These are phyloP conservation scores for Eulithis testata DNA, from an alignment of 2,888 invertebrate species.

Conservation along the genomic window DNA sequence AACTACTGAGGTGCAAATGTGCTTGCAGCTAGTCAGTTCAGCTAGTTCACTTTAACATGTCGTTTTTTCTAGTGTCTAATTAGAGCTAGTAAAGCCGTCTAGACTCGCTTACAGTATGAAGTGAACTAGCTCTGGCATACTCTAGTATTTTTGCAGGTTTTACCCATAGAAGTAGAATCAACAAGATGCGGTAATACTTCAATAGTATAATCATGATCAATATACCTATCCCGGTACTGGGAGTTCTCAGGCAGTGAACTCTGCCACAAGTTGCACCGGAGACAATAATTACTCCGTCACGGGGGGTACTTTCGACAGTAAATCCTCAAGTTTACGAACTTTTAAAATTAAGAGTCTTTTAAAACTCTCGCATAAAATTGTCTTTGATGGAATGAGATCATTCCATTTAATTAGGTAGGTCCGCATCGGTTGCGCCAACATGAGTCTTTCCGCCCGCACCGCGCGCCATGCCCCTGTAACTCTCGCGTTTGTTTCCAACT, in stretches of 20 bases:
- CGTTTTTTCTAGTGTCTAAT: no score
- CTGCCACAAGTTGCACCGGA: conserved; percentile 48
- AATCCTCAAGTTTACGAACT: conserved; percentile 68
- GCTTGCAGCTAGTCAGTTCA: no score
- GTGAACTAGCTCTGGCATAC: no score
- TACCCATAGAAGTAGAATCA: background rate
- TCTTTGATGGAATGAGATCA: conserved; percentile 70
- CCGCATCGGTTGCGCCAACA: conserved; percentile 54
- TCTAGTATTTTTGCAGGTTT: background rate
- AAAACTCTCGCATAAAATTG: conserved; percentile 74
- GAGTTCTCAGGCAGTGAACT: conserved; percentile 54
- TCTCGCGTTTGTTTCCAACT: conserved; percentile 46
- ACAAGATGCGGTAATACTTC: background rate
- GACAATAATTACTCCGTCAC: conserved; percentile 60
- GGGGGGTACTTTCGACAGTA: conserved; percentile 62
- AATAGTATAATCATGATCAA: background rate
- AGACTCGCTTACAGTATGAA: no score
- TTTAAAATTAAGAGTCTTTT: conserved; percentile 51
- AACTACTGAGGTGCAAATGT: no score
- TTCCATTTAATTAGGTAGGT: conserved; percentile 76
- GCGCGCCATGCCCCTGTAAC: conserved; percentile 14
- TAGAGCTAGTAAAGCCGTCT: no score
- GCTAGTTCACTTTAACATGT: no score
- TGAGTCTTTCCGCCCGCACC: conserved; percentile 43
- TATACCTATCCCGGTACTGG: background rate